phyloP scores from a whole-genome alignment of 2,888 invertebrate species.

The Tortricodes alternella region DNA sequence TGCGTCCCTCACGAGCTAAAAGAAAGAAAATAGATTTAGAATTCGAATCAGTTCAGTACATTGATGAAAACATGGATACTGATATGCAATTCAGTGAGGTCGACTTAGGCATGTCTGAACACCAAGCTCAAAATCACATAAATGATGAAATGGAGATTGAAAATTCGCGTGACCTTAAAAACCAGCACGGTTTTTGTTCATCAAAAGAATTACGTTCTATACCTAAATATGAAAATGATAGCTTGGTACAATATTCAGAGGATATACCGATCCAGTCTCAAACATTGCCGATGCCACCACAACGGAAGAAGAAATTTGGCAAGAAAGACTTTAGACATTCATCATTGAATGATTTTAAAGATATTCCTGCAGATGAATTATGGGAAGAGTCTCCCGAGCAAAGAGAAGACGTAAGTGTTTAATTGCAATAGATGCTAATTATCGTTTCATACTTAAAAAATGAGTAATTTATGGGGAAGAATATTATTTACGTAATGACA shows the following conservation, averaged over 20 bases:
- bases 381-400: slow-evolving; percentile 60
- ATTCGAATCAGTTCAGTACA: slow-evolving; percentile 64
- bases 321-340: slow-evolving; percentile 62
- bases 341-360: slow-evolving; percentile 66
- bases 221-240: slow-evolving; percentile 76
- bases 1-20: slow-evolving; percentile 81
- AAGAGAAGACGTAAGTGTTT: slow-evolving; percentile 68
- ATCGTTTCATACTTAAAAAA: no score
- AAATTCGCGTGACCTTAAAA: slow-evolving; percentile 53
- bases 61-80: slow-evolving; percentile 68
- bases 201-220: slow-evolving; percentile 66
- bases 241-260: slow-evolving; percentile 80
- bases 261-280: slow-evolving; percentile 70
- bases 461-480: no score
- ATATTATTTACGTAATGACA: no score
- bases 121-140: slow-evolving; percentile 70
- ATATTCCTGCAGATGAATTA: slow-evolving; percentile 46
- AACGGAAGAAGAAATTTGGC: slow-evolving; percentile 61
- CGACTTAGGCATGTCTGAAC: slow-evolving; percentile 73
- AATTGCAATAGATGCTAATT: not conserved
- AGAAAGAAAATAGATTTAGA: slow-evolving; percentile 70
- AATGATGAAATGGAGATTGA: slow-evolving; percentile 53
- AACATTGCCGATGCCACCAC: slow-evolving; percentile 76
- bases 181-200: slow-evolving; percentile 64
- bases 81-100: slow-evolving; percentile 75